Percentiles rank a stretch among this genome's conserved stretches.
Evolutionary conservation across 2,888 invertebrate species (phyloP).

Genomic region (Diadegma fenestrale): DNA sequence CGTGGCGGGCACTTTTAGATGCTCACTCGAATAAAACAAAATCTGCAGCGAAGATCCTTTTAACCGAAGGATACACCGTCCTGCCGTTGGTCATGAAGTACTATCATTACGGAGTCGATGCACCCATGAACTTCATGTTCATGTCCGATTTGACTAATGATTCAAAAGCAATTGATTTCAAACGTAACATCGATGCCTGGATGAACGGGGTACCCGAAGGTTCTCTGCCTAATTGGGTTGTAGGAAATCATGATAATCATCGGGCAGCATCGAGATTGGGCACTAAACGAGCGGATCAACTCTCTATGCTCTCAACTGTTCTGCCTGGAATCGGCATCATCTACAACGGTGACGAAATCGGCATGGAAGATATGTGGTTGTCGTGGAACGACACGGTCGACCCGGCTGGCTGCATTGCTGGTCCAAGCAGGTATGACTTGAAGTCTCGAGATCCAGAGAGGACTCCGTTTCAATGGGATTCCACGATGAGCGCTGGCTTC

Average conservation of each 20-base stretch:
- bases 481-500: constrained; percentile 87
- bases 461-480: constrained; percentile 89
- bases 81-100: constrained; percentile 86
- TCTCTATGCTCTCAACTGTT: constrained; percentile 87
- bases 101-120: constrained; percentile 72
- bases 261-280: constrained; percentile 85
- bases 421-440: constrained; percentile 86
- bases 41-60: constrained; percentile 85
- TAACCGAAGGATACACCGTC: constrained; percentile 88
- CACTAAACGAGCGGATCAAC: constrained; percentile 85
- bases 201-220: constrained; percentile 86
- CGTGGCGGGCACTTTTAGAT: constrained; percentile 87
- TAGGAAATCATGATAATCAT: constrained; percentile 87
- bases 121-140: constrained; percentile 89
- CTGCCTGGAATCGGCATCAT: constrained; percentile 88
- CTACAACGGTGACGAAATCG: constrained; percentile 94
- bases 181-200: constrained; percentile 86
- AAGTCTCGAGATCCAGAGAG: constrained; percentile 83
- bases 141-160: constrained; percentile 83
- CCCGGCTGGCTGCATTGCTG: constrained; percentile 88
- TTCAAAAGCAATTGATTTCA: constrained; percentile 86
- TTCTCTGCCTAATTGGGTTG: constrained; percentile 90
- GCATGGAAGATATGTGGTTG: constrained; percentile 89
- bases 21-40: constrained; percentile 85
- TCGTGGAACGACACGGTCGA: constrained; percentile 88